These are phyloP conservation scores for Dolomedes plantarius DNA, from an alignment of 2,888 invertebrate genomes.

Conservation along the genomic window DNA sequence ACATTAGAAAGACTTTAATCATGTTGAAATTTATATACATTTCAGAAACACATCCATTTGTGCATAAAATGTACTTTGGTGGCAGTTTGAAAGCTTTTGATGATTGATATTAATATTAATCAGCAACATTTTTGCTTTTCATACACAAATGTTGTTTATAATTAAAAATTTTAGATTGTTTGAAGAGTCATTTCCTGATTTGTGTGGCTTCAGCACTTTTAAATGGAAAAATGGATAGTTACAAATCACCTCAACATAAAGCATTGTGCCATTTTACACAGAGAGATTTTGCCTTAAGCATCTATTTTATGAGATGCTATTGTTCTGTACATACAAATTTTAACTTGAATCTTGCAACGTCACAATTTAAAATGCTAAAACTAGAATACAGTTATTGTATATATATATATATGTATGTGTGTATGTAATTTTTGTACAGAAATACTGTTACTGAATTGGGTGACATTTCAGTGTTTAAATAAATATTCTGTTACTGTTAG, in stretches of 20 bases:
- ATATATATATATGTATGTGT: no score
- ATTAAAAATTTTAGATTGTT: no score
- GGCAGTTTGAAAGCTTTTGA: no score
- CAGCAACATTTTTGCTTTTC: no score
- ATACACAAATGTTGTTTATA: no score
- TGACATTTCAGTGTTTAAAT: not conserved
- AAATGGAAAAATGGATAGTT: not conserved
- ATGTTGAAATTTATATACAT: no score
- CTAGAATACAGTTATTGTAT: not conserved
- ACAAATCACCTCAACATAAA: not conserved
- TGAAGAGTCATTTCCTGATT: no score
- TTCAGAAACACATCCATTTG: no score
- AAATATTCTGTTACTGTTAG: not conserved
- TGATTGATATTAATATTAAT: no score
- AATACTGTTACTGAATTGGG: not conserved
- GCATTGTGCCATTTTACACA: slow-evolving; percentile 21
- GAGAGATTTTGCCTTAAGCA: slow-evolving; percentile 53
- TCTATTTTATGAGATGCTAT: not conserved
- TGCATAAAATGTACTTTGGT: no score
- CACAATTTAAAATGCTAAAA: not conserved
- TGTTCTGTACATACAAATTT: slow-evolving; percentile 10
- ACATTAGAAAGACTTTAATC: no score
- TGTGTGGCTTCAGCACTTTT: no score
- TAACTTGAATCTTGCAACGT: not conserved
- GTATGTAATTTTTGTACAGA: slow-evolving; percentile 10